phyloP scores from a whole-genome alignment of 2,113 vertebrate species.

The Cardinalis cardinalis region DNA sequence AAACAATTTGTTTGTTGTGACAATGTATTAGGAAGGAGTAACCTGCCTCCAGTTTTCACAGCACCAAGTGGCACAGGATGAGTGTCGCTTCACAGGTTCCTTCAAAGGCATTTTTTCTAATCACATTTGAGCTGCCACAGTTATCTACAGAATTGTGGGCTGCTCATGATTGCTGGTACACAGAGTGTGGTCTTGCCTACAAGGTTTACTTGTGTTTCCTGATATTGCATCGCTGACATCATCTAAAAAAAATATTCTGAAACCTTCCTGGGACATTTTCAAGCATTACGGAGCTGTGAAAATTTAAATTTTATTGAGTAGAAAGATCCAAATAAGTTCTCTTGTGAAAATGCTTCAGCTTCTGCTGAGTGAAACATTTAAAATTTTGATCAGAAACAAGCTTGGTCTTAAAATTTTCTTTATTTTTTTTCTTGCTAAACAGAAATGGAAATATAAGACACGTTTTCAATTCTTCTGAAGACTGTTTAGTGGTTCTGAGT shows the following conservation, averaged over 20 bases:
- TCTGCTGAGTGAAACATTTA: background rate
- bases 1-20: constrained; percentile 14
- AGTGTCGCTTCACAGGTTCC: background rate
- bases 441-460: background rate
- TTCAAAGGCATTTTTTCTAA: background rate
- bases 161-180: background rate
- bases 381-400: background rate
- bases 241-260: background rate
- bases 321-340: background rate
- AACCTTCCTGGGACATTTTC: background rate
- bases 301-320: background rate
- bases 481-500: background rate
- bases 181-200: background rate
- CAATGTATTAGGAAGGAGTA: background rate
- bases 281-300: rapidly evolving
- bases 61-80: background rate
- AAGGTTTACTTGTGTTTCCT: background rate
- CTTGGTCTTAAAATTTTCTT: background rate
- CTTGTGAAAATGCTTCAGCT: background rate
- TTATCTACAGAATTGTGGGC: background rate
- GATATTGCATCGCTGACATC: background rate
- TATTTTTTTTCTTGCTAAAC: background rate
- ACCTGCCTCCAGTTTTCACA: background rate
- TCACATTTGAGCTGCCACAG: background rate
- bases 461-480: background rate